A percentile compares a stretch with the other conserved stretches of the same genome.
Evolutionary conservation across 1,140 invertebrate species (phyloP).

Genomic region (Nasonia vitripennis): DNA sequence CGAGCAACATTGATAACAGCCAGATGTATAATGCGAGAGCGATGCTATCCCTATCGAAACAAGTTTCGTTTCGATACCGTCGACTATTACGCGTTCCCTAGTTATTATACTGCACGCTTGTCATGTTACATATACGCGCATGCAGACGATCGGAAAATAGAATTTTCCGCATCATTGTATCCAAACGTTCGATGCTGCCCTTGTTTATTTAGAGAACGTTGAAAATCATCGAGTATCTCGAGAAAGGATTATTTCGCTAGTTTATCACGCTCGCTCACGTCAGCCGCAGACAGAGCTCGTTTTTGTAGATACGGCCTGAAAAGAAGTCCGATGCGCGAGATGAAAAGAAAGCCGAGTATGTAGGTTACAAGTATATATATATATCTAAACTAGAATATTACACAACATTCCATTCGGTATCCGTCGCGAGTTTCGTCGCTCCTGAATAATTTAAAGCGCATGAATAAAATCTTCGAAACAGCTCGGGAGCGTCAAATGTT

Average conservation of each 20-base stretch:
- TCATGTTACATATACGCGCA: neutral
- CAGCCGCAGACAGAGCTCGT: neutral
- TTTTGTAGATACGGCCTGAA: neutral
- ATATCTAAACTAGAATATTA: too few relatives aligned
- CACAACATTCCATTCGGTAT: too few relatives aligned
- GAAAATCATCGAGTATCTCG: too few relatives aligned
- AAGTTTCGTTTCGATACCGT: conserved; percentile 33
- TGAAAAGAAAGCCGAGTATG: neutral
- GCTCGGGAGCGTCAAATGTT: neutral
- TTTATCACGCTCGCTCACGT: neutral
- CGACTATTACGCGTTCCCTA: conserved; percentile 25
- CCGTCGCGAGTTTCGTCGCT: too few relatives aligned
- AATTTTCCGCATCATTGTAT: conserved; percentile 7
- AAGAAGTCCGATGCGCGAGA: neutral
- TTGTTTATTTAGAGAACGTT: too few relatives aligned
- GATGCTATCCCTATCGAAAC: conserved; percentile 13
- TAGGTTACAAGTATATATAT: neutral
- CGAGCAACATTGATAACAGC: too few relatives aligned
- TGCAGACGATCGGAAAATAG: conserved; percentile 24
- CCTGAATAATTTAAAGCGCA: too few relatives aligned
- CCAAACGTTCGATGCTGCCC: neutral
- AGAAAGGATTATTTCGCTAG: neutral
- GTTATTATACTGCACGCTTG: neutral
- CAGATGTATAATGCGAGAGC: neutral
- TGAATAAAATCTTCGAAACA: too few relatives aligned